Conservation (phyloP, 2,113 vertebrate genomes). For the Hiodon tergisus region DNA sequence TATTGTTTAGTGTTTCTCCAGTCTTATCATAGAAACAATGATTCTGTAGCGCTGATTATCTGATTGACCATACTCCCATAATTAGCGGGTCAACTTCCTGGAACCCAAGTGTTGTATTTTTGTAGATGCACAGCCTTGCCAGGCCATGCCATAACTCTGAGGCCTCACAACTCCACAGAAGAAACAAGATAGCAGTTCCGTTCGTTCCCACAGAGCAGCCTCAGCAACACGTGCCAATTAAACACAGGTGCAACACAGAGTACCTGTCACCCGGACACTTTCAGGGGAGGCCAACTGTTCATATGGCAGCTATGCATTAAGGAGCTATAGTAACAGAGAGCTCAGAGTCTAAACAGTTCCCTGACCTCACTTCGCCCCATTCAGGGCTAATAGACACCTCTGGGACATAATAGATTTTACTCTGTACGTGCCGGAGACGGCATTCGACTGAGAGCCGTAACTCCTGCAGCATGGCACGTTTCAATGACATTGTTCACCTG, state of each 20-base stretch:
- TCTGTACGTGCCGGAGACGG: constrained; percentile 35
- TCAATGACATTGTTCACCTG: constrained; percentile 55
- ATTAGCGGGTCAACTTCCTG: constrained; percentile 10
- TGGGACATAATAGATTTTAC: too few relatives aligned
- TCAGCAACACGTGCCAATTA: background rate
- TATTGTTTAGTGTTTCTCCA: background rate
- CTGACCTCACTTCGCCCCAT: background rate
- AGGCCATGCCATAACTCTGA: constrained; percentile 6
- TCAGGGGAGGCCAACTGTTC: too few relatives aligned
- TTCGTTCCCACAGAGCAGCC: background rate
- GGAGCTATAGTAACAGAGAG: background rate
- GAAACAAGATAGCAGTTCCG: background rate
- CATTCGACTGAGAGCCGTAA: constrained; percentile 50
- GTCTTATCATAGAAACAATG: constrained; percentile 21
- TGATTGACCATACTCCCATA: constrained; percentile 13
- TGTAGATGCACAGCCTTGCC: constrained; percentile 10
- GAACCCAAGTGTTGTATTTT: constrained; percentile 26
- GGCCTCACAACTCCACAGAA: background rate
- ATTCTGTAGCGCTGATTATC: constrained; percentile 46
- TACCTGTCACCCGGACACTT: too few relatives aligned
- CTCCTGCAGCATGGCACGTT: constrained; percentile 53
- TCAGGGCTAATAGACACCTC: background rate
- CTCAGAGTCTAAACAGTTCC: background rate
- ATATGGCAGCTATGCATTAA: too few relatives aligned
- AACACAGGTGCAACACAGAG: background rate